A percentile compares a stretch with the other conserved stretches of the same genome.
phyloP scores from a whole-genome alignment of 2,888 invertebrate species.

The Meteorus colon region DNA sequence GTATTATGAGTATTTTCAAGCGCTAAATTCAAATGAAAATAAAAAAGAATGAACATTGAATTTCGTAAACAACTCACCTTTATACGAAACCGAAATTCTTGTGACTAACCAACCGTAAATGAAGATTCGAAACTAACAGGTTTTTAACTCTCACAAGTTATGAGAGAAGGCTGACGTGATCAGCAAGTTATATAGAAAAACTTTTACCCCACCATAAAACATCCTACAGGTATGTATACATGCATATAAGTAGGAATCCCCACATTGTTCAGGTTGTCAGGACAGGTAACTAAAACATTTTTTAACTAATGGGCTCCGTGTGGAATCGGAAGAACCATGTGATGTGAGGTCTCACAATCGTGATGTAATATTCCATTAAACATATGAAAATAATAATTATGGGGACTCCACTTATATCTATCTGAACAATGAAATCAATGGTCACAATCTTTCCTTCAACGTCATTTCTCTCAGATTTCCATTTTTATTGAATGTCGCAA shows the following conservation, averaged over 20 bases:
- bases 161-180: slow-evolving; percentile 38
- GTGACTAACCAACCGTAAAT: slow-evolving; percentile 5
- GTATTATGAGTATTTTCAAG: too few species aligned
- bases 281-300: background rate
- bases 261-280: slow-evolving; percentile 23
- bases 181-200: slow-evolving; percentile 43
- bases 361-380: background rate
- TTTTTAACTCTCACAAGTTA: slow-evolving; percentile 31
- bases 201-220: slow-evolving; percentile 19
- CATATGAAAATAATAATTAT: slow-evolving; percentile 8
- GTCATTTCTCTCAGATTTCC: background rate
- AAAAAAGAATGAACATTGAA: background rate
- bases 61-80: slow-evolving; percentile 32
- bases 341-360: background rate
- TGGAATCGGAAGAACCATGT: background rate
- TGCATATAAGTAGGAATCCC: background rate
- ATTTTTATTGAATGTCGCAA: background rate
- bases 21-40: too few species aligned
- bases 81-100: slow-evolving; percentile 6
- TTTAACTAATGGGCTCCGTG: background rate
- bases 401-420: background rate
- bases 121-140: slow-evolving; percentile 13
- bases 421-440: background rate
- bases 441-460: background rate
- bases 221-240: background rate